Percentiles rank a stretch among this genome's conserved stretches.
Evolutionary conservation across 1,140 invertebrate genomes (phyloP).

Genomic region (Zaprionus capensis): DNA sequence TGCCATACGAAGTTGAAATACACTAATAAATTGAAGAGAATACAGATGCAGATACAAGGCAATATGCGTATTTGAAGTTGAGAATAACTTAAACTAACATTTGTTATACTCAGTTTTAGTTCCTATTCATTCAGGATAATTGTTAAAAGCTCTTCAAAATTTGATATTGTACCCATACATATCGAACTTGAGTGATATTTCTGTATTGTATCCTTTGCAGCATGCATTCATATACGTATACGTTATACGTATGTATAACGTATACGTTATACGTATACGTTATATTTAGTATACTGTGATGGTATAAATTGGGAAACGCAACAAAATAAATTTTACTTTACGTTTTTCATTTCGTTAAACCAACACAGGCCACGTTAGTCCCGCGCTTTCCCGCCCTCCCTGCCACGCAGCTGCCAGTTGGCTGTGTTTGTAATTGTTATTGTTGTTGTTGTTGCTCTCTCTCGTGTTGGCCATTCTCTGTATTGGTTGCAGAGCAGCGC

Average conservation of each 20-base stretch:
- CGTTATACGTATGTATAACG: background rate
- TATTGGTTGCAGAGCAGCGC: constrained; percentile 10
- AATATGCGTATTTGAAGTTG: no score
- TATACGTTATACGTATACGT: background rate
- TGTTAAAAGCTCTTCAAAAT: no score
- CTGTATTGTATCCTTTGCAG: background rate
- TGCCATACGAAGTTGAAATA: no score
- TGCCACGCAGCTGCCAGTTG: constrained; percentile 10
- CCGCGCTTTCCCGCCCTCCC: background rate
- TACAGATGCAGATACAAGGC: no score
- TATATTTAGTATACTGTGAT: background rate
- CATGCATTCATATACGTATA: background rate
- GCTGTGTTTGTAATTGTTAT: constrained; percentile 1
- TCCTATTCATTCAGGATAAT: no score
- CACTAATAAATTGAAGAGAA: no score
- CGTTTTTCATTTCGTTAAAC: constrained; percentile 11
- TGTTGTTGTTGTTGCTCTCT: background rate
- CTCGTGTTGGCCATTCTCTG: constrained; percentile 13
- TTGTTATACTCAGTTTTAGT: no score
- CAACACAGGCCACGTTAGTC: constrained; percentile 1
- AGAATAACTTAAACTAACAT: no score
- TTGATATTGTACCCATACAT: no score
- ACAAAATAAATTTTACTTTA: background rate
- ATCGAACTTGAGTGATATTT: no score
- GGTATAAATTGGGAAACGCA: background rate